phyloP scores from a whole-genome alignment of 1,140 invertebrate genomes.

The Cydia amplana region DNA sequence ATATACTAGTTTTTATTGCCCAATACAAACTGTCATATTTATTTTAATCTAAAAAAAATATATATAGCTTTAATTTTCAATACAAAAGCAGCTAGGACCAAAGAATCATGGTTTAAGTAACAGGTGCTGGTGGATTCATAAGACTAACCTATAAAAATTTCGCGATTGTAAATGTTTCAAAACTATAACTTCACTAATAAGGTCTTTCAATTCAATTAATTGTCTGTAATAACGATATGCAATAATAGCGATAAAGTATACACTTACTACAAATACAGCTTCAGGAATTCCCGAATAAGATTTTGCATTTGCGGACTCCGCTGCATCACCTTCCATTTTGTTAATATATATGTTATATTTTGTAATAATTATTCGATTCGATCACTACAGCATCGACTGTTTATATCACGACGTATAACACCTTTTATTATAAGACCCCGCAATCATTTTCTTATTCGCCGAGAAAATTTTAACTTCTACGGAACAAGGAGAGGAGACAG shows the following conservation, averaged over 20 bases:
- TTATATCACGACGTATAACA: not conserved
- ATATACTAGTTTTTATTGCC: constrained; percentile 21
- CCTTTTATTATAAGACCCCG: not conserved
- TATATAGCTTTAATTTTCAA: constrained; percentile 8
- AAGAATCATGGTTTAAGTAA: not conserved
- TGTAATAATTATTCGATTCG: not conserved
- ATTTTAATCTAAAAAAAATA: constrained; percentile 13
- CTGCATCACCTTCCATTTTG: constrained; percentile 72
- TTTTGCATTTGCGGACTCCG: constrained; percentile 71
- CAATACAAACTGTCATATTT: constrained; percentile 29
- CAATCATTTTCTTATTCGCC: not conserved
- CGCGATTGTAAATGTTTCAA: not conserved
- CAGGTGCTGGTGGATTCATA: not conserved
- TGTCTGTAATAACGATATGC: not conserved
- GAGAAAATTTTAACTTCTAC: not conserved
- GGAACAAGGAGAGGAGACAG: not conserved
- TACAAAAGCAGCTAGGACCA: not conserved
- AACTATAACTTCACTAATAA: not conserved
- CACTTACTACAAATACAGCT: constrained; percentile 88
- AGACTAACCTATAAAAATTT: not conserved
- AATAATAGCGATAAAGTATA: constrained; percentile 13
- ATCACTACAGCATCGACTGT: not conserved
- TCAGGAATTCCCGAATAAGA: constrained; percentile 90
- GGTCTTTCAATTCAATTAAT: not conserved
- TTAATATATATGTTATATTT: not conserved